Evolutionary conservation across 2,888 invertebrate genomes (phyloP), one percentile per base, ranked within the genome.

Genomic region (Bombylius discolor): DNA sequence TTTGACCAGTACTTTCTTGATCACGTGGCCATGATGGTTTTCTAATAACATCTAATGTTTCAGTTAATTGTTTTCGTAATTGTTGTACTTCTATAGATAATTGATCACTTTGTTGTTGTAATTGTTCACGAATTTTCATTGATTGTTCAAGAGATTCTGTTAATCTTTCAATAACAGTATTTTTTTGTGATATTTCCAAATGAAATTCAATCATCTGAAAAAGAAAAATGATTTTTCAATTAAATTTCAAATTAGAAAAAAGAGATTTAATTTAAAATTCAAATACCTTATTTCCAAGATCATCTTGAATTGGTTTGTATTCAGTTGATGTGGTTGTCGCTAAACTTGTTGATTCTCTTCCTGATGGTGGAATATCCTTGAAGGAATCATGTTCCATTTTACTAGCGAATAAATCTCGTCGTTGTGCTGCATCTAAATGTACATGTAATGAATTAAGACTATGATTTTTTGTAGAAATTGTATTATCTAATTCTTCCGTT

Each of bases 231-330:
- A 32, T n/a, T 12, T n/a, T 33, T 42, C 11, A 47, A 23, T 42
- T 39, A 13, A 46, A 46, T 32, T 46, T 13, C 14, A 31, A 32
- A 14, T 47, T 23, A 13, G 39, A 42, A 11, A 11, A 11, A 42
- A 42, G 3, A 42, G 6, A 6, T 12, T 45, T 14, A 1, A 14
- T 14, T 33, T n/a, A 11, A 52, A 47, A 31, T 11, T 31, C 46
- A 61, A 64, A 66, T 65, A 87, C 87, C 78, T 84, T 85, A 55
- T 72, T 78, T 52, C 81, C 80, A 68, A 82, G 83, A 59, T 85
- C 83, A 63, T 85, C 84, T 66, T 85, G 81, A 55, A 85, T 77
- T 23, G 85, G 83, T 67, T 83, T 83, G 68, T 86, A 85, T 62
- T 86, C 87, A 34, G 85, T 84, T 11, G 84, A 74, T 51, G 64